Evolutionary conservation across 2,888 invertebrate species (phyloP).

Genomic region (Choreutis nemorana): DNA sequence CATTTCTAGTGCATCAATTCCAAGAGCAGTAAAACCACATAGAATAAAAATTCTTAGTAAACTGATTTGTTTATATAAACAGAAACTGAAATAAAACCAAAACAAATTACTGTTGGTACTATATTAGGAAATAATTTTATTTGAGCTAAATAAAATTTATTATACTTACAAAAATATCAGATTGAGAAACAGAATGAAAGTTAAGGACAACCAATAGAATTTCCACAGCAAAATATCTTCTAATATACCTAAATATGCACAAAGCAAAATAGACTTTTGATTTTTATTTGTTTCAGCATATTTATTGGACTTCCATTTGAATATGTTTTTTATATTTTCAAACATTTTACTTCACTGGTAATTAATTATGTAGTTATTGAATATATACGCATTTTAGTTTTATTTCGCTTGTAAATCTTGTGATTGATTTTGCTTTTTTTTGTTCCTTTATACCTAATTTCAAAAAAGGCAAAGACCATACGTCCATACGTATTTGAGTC

Average conservation of each 20-base stretch:
- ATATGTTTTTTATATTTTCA: constrained; percentile 24
- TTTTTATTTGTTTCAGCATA: constrained; percentile 26
- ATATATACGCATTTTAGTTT: no score
- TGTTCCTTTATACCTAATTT: no score
- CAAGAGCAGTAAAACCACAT: constrained; percentile 23
- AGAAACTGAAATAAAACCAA: constrained; percentile 29
- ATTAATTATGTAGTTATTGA: no score
- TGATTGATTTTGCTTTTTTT: no score
- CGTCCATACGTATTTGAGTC: no score
- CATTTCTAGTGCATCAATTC: constrained; percentile 43
- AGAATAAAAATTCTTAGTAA: constrained; percentile 34
- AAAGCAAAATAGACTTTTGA: constrained; percentile 28
- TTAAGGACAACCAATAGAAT: constrained; percentile 41
- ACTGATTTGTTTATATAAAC: constrained; percentile 34
- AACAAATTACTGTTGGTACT: background rate
- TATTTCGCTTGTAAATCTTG: no score
- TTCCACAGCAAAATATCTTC: constrained; percentile 56
- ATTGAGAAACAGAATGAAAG: constrained; percentile 35
- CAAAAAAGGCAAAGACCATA: no score
- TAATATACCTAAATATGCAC: constrained; percentile 34
- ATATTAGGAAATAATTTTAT: constrained; percentile 1
- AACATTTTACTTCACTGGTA: no score
- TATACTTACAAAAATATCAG: constrained; percentile 42
- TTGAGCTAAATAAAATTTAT: constrained; percentile 1
- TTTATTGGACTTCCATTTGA: constrained; percentile 33